phyloP scores from a whole-genome alignment of 1,140 invertebrate genomes.

The Drosophila suzukii region DNA sequence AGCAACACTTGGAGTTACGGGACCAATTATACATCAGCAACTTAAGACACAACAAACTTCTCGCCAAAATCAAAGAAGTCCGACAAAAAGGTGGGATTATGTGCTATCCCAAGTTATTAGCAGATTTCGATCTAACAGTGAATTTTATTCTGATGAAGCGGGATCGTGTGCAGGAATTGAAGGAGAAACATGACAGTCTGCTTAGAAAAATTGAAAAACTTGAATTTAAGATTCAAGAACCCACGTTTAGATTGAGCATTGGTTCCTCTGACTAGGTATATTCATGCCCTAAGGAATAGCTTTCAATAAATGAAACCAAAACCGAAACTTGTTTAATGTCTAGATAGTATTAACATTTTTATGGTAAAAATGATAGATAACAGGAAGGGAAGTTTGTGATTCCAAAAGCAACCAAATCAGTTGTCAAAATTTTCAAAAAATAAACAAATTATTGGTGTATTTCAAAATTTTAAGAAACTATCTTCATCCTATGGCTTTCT shows the following conservation, averaged over 20 bases:
- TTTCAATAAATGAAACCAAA: not conserved
- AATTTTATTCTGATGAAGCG: not conserved
- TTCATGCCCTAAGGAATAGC: not conserved
- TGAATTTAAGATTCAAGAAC: not conserved
- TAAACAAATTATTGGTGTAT: not conserved
- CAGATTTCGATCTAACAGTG: constrained; percentile 11
- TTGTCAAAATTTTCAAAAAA: constrained; percentile 16
- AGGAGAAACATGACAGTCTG: not conserved
- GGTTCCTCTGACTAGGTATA: not conserved
- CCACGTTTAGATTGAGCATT: not conserved
- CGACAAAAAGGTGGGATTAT: not conserved
- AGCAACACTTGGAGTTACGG: not conserved
- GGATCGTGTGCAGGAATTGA: not conserved
- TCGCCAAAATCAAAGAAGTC: not conserved
- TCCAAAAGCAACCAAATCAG: not conserved
- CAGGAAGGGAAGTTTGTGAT: too few relatives aligned
- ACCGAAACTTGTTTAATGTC: too few relatives aligned
- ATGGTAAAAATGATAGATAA: too few relatives aligned
- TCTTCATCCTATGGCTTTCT: constrained; percentile 10
- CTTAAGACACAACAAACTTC: not conserved
- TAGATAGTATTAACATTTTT: too few relatives aligned
- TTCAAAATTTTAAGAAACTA: not conserved
- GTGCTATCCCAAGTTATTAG: constrained; percentile 17
- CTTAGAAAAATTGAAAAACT: not conserved
- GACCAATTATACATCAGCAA: not conserved